Percentiles rank a stretch among this genome's conserved stretches.
phyloP scores from a whole-genome alignment of 1,140 invertebrate species.

The Cataglyphis hispanica region DNA sequence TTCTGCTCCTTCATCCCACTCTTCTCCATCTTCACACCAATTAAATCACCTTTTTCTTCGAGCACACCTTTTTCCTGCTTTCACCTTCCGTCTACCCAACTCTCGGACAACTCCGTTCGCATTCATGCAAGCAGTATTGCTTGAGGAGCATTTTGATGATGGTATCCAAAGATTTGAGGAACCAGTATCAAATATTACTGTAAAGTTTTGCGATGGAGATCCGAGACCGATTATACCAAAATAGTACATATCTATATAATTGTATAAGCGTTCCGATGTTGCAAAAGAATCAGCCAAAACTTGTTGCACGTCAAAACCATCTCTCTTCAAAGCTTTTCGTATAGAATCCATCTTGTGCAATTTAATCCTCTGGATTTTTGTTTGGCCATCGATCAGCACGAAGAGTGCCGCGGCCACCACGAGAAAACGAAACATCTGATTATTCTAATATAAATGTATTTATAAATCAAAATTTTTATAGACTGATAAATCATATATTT shows the following conservation, averaged over 20 bases:
- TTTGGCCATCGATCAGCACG: constrained; percentile 64
- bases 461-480: no score
- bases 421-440: constrained; percentile 74
- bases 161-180: constrained; percentile 99
- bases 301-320: constrained; percentile 92
- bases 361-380: constrained; percentile 86
- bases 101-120: no score
- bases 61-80: no score
- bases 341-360: constrained; percentile 91
- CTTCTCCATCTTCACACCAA: no score
- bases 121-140: no score
- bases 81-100: no score
- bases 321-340: constrained; percentile 90
- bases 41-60: no score
- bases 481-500: no score
- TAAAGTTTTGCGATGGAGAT: constrained; percentile 96
- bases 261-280: no score
- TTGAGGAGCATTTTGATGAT: constrained; percentile 97
- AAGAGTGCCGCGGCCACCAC: constrained; percentile 51
- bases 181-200: constrained; percentile 99
- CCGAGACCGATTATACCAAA: constrained; percentile 98
- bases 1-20: no score
- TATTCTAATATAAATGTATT: no score
- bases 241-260: constrained; percentile 99
- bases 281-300: no score